phyloP scores from a whole-genome alignment of 2,888 invertebrate genomes.

The Pristionchus mayeri region DNA sequence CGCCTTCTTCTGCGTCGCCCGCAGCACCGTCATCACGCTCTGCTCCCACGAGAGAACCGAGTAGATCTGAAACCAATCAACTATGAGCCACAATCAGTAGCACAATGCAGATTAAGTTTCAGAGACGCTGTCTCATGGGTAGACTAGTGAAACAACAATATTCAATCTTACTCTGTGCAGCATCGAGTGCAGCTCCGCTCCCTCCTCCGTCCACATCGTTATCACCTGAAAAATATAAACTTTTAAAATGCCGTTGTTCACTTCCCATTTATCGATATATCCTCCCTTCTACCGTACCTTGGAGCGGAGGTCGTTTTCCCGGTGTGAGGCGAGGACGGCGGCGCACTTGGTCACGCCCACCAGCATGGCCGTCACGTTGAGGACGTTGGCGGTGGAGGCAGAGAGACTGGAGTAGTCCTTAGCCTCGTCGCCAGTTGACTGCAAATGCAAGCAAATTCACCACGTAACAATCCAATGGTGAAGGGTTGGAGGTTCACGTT shows the following conservation, averaged over 20 bases:
- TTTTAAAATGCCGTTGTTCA: neutral
- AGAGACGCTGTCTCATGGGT: too few species aligned
- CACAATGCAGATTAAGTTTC: too few species aligned
- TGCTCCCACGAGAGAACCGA: constrained; percentile 48
- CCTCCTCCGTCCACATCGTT: constrained; percentile 47
- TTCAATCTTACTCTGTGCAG: constrained; percentile 33
- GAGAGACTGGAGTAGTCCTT: neutral
- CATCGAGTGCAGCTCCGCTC: constrained; percentile 42
- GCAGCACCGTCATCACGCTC: neutral
- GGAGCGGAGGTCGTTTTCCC: constrained; percentile 7
- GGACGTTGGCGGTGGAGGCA: neutral
- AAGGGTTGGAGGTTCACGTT: too few species aligned
- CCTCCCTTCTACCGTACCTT: neutral
- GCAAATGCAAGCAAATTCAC: neutral
- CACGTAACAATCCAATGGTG: neutral
- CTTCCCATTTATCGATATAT: neutral
- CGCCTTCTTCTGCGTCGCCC: neutral
- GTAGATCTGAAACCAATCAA: constrained; percentile 20
- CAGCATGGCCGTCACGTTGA: constrained; percentile 11
- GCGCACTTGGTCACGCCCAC: constrained; percentile 43
- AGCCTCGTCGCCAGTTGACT: neutral
- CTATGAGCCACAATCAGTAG: too few species aligned
- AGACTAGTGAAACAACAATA: neutral
- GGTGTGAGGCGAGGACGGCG: neutral
- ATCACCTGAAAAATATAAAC: constrained; percentile 15